Evolutionary conservation across 23 tunicate genomes (phyloP).

Genomic region (Aplidium turbinatum): DNA sequence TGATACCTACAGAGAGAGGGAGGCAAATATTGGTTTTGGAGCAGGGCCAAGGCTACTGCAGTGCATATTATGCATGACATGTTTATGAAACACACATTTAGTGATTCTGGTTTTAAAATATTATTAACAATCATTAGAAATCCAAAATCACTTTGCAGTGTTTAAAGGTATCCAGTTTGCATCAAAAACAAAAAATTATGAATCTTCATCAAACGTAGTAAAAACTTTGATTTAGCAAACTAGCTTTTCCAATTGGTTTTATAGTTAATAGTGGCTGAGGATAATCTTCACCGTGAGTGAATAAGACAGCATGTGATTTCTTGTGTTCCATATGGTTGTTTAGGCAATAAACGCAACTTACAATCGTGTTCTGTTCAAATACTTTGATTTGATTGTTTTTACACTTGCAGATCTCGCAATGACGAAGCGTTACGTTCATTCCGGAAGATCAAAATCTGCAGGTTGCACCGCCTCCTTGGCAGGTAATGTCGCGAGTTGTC

Average conservation of each 20-base stretch:
- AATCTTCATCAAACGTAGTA: too few species aligned
- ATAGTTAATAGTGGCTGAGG: not conserved
- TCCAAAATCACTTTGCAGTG: too few species aligned
- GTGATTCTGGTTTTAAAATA: too few species aligned
- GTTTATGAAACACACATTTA: too few species aligned
- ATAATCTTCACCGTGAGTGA: not conserved
- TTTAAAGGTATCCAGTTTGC: too few species aligned
- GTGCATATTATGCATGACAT: too few species aligned
- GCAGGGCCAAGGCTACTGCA: too few species aligned
- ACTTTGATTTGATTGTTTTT: not conserved
- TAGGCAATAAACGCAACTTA: not conserved
- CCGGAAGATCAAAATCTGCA: slow-evolving; percentile 33
- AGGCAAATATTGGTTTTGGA: too few species aligned
- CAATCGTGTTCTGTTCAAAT: not conserved
- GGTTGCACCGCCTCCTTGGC: slow-evolving; percentile 15
- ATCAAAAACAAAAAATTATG: too few species aligned
- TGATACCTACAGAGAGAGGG: too few species aligned
- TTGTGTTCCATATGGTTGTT: not conserved
- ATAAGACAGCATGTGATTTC: not conserved
- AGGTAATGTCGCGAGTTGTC: too few species aligned
- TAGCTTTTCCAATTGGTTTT: not conserved
- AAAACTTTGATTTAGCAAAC: not conserved
- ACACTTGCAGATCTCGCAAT: slow-evolving; percentile 23
- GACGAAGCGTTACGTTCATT: slow-evolving; percentile 20
- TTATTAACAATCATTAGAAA: too few species aligned